Conservation (phyloP, 30 jellyfish, hydroid and myxozoan species). For the Chrysaora quinquecirrha region DNA sequence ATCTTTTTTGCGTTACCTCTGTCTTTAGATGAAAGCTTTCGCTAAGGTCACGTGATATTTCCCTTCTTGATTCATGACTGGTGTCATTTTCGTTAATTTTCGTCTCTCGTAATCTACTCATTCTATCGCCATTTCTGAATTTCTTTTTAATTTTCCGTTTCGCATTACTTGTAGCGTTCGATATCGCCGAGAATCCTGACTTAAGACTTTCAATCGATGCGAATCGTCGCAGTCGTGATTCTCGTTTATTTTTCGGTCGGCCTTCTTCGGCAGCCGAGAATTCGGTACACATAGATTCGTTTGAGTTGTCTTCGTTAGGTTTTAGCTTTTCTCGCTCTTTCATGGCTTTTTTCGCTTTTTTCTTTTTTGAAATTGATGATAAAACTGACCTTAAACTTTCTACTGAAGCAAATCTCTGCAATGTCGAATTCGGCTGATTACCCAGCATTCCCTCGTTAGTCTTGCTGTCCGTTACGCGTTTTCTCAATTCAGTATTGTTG, state of each 20-base stretch:
- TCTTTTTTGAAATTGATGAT: conserved; percentile 30
- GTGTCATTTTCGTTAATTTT: conserved; percentile 3
- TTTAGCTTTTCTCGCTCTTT: background rate
- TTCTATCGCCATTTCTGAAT: background rate
- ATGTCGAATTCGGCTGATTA: background rate
- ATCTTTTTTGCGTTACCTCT: too few species aligned
- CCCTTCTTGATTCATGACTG: background rate
- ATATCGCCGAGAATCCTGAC: conserved; percentile 66
- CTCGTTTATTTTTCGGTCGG: background rate
- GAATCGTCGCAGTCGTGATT: conserved; percentile 32
- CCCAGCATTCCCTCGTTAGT: background rate
- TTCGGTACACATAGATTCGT: background rate
- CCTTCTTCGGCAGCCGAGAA: conserved; percentile 2
- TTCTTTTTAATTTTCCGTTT: conserved; percentile 32
- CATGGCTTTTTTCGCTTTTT: conserved; percentile 13
- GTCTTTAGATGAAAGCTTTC: background rate
- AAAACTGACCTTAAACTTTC: conserved; percentile 48
- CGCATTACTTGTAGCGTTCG: conserved; percentile 41
- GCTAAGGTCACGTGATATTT: conserved; percentile 7
- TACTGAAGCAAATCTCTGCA: conserved; percentile 27
- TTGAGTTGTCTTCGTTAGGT: conserved; percentile 4
- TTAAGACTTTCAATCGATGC: conserved; percentile 56
- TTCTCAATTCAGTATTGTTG: background rate
- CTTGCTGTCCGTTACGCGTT: background rate
- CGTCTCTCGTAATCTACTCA: background rate